Conservation (phyloP, 2,888 invertebrate species). For the Hyposoter dolosus region DNA sequence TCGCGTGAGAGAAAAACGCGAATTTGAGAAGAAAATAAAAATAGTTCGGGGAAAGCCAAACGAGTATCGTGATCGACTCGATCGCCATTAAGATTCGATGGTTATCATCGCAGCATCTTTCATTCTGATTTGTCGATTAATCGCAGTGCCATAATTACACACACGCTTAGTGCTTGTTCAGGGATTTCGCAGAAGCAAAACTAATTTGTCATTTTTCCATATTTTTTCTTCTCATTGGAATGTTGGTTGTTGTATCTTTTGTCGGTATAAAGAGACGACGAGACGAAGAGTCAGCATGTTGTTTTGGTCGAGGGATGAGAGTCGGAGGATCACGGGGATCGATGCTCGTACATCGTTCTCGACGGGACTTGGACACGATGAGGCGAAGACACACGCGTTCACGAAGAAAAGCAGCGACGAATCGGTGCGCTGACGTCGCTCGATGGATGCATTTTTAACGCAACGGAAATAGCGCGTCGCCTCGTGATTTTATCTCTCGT, state of each 20-base stretch:
- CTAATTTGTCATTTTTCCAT: background rate
- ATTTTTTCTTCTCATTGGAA: constrained; percentile 1
- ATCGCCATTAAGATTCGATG: too few species aligned
- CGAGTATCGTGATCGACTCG: too few species aligned
- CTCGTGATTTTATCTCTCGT: constrained; percentile 63
- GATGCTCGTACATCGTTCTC: constrained; percentile 50
- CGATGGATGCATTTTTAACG: constrained; percentile 84
- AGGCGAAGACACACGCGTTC: constrained; percentile 49
- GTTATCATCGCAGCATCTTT: background rate
- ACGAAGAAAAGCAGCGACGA: constrained; percentile 63
- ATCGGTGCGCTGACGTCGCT: constrained; percentile 79
- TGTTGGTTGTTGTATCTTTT: constrained; percentile 10
- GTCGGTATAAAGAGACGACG: background rate
- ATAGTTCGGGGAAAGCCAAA: background rate
- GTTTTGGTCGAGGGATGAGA: constrained; percentile 1
- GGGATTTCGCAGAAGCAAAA: background rate
- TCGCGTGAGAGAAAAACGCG: background rate
- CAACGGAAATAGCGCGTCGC: constrained; percentile 82
- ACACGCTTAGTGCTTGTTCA: background rate
- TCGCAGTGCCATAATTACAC: background rate
- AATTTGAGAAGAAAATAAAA: background rate
- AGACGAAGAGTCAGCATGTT: constrained; percentile 13
- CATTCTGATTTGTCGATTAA: background rate
- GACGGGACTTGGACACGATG: constrained; percentile 57
- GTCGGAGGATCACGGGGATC: constrained; percentile 52